Evolutionary conservation across 1,140 invertebrate species (phyloP), one percentile per base, ranked within the genome.

Genomic region (Cepaea nemoralis): DNA sequence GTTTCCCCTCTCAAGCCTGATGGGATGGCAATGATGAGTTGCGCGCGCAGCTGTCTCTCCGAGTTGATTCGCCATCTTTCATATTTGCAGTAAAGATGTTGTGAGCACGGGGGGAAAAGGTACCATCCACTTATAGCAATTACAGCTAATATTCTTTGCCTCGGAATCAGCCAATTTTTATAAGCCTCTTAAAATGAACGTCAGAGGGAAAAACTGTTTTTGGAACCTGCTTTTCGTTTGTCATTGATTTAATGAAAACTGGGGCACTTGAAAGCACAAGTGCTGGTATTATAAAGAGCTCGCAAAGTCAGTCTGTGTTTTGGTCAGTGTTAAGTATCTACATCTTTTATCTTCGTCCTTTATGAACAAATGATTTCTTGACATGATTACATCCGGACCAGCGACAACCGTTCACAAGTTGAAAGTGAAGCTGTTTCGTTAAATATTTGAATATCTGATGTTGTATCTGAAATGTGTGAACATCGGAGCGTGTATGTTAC

Each of bases 111-210:
- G 37, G 42, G 42, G 40, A 74, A 74, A 31, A 45, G 42, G 71
- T 74, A 74, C 71, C 71, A 42, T 74, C 71, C 71, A 74, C 71
- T 74, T 74, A 45, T 33, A 45, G 12, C 71, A 74, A 74, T 74
- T 74, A 74, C 37, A 12, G 6, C 40, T 74, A 74, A 74, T 74
- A 42, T 40, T 70, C 10, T n/a, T 37, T 70, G 39, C 24, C 37
- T 40, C 10, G 14, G 24, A 42, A 70, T 70, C 69, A 39, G 69
- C 14, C 69, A 24, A 0, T 31, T 39, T 42, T 70, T 70, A 70
- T 70, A 24, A 22, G 10, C 69, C n/a, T 70, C 40, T 48, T 48
- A 5, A 55, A 35, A 6, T 55, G n/a, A 55, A 75, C 42, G 2
- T 35, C 3, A 75, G 40, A 50, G 31, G 50, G 42, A 75, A 27